These are phyloP conservation scores for Elymnias hypermnestra DNA, from an alignment of 1,140 invertebrate genomes.

Conservation along the genomic window DNA sequence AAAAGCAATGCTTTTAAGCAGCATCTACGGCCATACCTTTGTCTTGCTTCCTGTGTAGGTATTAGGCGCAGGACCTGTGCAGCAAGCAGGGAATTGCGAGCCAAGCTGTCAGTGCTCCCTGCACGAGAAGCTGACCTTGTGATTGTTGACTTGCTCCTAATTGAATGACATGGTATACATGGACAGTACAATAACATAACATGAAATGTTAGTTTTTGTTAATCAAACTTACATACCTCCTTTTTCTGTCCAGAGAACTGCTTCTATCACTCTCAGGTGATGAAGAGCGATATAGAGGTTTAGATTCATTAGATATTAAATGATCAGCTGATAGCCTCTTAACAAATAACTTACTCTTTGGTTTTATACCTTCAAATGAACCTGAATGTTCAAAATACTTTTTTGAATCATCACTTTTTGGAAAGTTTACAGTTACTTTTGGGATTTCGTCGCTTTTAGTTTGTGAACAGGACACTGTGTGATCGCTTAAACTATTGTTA, in stretches of 20 bases:
- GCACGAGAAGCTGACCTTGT: constrained; percentile 58
- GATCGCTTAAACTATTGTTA: constrained; percentile 50
- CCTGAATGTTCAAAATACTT: constrained; percentile 65
- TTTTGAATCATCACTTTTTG: constrained; percentile 53
- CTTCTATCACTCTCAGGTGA: constrained; percentile 68
- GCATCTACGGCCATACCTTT: constrained; percentile 76
- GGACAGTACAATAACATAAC: constrained; percentile 13
- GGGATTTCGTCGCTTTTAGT: constrained; percentile 62
- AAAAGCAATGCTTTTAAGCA: constrained; percentile 6
- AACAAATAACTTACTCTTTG: constrained; percentile 66
- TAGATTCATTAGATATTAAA: constrained; percentile 61
- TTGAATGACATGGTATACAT: constrained; percentile 19
- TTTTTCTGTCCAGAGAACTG: constrained; percentile 64
- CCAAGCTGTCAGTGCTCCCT: constrained; percentile 82
- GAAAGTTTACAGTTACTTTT: constrained; percentile 59
- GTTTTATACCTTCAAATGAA: constrained; percentile 65
- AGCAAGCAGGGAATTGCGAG: constrained; percentile 83
- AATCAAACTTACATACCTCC: constrained; percentile 40
- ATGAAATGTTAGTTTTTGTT: background rate
- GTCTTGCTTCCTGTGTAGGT: constrained; percentile 85
- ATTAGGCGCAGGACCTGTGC: constrained; percentile 87
- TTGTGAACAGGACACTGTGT: constrained; percentile 42
- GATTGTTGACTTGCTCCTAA: constrained; percentile 62
- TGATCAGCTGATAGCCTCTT: constrained; percentile 69
- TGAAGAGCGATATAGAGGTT: constrained; percentile 54